Evolutionary conservation across 1,140 invertebrate genomes (phyloP).

Genomic region (Hylyphantes graminicola): DNA sequence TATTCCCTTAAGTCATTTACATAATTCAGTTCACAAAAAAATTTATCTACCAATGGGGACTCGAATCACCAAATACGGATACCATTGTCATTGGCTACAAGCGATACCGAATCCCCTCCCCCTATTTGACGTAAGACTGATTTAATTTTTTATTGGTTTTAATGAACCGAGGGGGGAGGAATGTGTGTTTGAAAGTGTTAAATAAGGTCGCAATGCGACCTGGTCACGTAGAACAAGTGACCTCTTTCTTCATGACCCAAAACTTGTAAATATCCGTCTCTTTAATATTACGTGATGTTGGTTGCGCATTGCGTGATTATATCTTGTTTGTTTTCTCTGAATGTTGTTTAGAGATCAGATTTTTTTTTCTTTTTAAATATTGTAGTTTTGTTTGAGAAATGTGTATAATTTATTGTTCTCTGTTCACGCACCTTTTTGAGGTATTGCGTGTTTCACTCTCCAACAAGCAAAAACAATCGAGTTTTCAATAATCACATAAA

Average conservation of each 20-base stretch:
- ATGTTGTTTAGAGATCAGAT: neutral
- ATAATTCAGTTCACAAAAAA: neutral
- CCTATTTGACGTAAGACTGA: neutral
- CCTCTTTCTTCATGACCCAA: slow-evolving; percentile 43
- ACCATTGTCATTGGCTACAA: neutral
- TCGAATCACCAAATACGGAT: neutral
- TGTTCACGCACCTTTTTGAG: neutral
- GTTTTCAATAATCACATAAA: too few relatives aligned
- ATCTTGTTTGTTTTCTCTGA: slow-evolving; percentile 13
- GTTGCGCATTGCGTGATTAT: slow-evolving; percentile 18
- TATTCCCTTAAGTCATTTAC: too few relatives aligned
- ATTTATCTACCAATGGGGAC: slow-evolving; percentile 13
- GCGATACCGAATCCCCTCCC: slow-evolving; percentile 1
- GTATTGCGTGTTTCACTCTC: neutral
- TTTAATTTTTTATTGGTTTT: slow-evolving; percentile 31
- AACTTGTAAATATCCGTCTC: slow-evolving; percentile 4
- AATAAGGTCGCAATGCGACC: slow-evolving; percentile 28
- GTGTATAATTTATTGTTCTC: slow-evolving; percentile 6
- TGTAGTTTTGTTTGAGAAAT: neutral
- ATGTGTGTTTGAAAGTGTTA: slow-evolving; percentile 15
- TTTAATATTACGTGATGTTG: slow-evolving; percentile 43
- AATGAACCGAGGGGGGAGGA: slow-evolving; percentile 29
- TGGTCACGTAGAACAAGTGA: slow-evolving; percentile 28
- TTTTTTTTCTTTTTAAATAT: too few relatives aligned
- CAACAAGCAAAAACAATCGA: too few relatives aligned